Evolutionary conservation across 2,888 invertebrate genomes (phyloP), one percentile per base, ranked within the genome.

Genomic region (Dexiosoma caninum): DNA sequence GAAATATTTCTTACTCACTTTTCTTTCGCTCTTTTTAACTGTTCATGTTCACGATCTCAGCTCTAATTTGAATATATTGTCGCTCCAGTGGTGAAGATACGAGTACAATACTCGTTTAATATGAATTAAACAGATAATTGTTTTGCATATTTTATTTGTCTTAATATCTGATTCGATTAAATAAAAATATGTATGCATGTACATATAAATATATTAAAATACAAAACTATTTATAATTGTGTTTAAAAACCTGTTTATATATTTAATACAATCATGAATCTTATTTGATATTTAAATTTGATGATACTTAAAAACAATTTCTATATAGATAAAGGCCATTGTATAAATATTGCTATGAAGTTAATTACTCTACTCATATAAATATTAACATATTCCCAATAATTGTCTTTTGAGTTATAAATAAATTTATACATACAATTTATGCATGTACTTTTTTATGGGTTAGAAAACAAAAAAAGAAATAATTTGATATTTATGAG

Each of bases 231-330:
- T 16, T 35, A 16, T 44, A 8, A 14, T n/a, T 16, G 6, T 32
- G 8, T 32, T 3, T 51, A 8, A 51, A 55, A 66, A 74, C 55
- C 27, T 66, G 37, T 66, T 40, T 66, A 57, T 37, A 59, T 66
- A 59, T 59, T 59, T 32, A 59, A 49, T 30, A 59, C 40, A 19
- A 75, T 59, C 46, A 75, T 57, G 46, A 57, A 66, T 35, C 35
- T 53, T 44, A 46, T 46, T 64, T 74, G n/a, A 16, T 53, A 64
- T 46, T 74, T 44, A 51, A 53, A 16, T 16, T 19, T 19, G 6
- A 16, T 32, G 19, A 32, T 10, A 30, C 6, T 19, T 32, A 1
- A 16, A 53, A 14, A 53, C 8, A 14, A 12, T 46, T 46, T 46
- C 4, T 10, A 42, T 42, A n/a, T n/a, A n/a, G n/a, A n/a, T n/a